These are phyloP conservation scores for Clepsis dumicolana DNA, from an alignment of 2,888 invertebrate genomes.

Conservation along the genomic window DNA sequence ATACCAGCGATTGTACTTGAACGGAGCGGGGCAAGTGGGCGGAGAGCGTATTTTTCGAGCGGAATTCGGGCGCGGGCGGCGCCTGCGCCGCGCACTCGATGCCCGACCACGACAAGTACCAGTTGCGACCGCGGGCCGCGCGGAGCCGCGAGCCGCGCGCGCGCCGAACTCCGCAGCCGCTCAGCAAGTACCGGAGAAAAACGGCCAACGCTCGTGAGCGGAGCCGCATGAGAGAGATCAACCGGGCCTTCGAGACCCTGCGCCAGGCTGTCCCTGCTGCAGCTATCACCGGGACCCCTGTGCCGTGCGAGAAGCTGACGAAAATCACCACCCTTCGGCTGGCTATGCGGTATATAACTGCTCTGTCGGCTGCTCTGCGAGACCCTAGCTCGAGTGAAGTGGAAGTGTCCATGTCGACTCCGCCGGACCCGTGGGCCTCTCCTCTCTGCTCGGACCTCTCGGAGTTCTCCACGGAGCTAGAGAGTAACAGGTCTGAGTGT, in stretches of 20 bases:
- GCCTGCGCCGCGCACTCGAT: conserved; percentile 71
- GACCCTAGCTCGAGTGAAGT: conserved; percentile 64
- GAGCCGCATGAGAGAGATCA: conserved; percentile 95
- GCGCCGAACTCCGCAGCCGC: conserved; percentile 89
- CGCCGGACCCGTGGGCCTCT: conserved; percentile 76
- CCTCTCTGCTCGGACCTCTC: conserved; percentile 85
- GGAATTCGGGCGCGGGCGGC: conserved; percentile 70
- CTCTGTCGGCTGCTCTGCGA: conserved; percentile 89
- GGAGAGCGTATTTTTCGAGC: conserved; percentile 79
- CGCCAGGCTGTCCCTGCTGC: conserved; percentile 91
- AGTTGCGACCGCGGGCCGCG: conserved; percentile 83
- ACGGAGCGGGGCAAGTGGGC: conserved; percentile 78
- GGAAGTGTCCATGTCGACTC: conserved; percentile 49
- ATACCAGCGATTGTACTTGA: conserved; percentile 71
- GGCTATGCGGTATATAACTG: conserved; percentile 95
- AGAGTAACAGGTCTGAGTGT: conserved; percentile 81
- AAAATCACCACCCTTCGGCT: conserved; percentile 95
- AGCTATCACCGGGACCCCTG: conserved; percentile 80
- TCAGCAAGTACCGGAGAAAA: conserved; percentile 95
- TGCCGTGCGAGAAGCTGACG: conserved; percentile 92
- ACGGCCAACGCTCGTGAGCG: conserved; percentile 96
- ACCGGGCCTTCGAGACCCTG: conserved; percentile 94
- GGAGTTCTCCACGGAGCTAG: conserved; percentile 78
- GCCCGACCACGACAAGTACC: conserved; percentile 85
- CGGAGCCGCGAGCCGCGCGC: conserved; percentile 81